Evolutionary conservation across 1,140 invertebrate genomes (phyloP).

Genomic region (Sarcophaga peregrina): DNA sequence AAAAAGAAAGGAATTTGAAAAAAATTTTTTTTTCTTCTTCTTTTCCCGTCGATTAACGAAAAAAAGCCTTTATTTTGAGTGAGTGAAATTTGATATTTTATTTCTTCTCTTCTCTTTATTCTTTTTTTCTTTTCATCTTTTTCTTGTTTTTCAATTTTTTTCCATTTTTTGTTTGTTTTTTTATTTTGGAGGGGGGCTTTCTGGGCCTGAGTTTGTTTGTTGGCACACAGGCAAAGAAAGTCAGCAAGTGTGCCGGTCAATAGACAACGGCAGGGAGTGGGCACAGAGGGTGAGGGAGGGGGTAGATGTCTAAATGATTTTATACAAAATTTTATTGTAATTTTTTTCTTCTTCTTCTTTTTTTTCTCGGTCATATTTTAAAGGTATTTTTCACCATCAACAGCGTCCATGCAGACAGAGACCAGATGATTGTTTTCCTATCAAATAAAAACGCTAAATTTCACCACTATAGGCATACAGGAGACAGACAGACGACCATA

Average conservation of each 20-base stretch:
- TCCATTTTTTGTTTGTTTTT: no score
- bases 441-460: no score
- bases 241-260: neutral
- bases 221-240: neutral
- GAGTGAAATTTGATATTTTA: slow-evolving; percentile 16
- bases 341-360: neutral
- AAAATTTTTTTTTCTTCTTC: no score
- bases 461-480: no score
- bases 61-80: slow-evolving; percentile 20
- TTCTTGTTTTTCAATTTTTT: no score
- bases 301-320: neutral
- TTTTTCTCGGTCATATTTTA: neutral
- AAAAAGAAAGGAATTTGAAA: neutral
- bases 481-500: no score
- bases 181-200: no score
- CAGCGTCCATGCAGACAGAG: neutral
- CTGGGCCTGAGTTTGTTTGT: neutral
- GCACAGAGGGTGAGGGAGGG: neutral
- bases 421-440: neutral
- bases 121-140: no score
- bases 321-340: neutral
- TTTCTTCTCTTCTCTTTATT: neutral
- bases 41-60: no score
- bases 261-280: neutral
- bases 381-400: slow-evolving; percentile 13